Conservation (phyloP, 2,113 vertebrate genomes). For the Andinoacara biseriatus region DNA sequence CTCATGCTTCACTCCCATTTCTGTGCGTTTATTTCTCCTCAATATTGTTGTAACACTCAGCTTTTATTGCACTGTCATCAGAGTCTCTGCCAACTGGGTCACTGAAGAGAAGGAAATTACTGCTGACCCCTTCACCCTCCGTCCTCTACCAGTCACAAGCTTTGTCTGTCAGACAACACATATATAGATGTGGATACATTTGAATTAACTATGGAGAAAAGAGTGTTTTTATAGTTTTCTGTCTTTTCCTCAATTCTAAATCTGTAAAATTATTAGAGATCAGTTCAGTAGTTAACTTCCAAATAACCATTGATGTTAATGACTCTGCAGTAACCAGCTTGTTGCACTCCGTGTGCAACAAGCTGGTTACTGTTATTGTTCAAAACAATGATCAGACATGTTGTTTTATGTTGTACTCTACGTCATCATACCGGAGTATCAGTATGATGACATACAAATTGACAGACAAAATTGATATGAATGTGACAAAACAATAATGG, state of each 20-base stretch:
- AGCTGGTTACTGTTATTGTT: too few species aligned
- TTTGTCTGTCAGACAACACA: not conserved
- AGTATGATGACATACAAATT: not conserved
- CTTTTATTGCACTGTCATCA: slow-evolving; percentile 64
- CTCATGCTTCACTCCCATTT: not conserved
- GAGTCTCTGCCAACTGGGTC: slow-evolving; percentile 28
- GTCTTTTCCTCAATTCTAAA: not conserved
- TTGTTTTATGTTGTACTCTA: not conserved
- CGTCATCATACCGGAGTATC: not conserved
- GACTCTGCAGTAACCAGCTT: not conserved
- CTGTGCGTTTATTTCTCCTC: not conserved
- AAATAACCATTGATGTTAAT: not conserved
- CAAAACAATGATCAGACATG: too few species aligned
- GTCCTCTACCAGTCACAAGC: slow-evolving; percentile 5
- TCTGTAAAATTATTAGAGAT: not conserved
- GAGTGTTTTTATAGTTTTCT: too few species aligned
- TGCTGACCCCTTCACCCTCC: slow-evolving; percentile 32
- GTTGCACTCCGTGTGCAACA: not conserved
- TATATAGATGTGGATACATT: not conserved
- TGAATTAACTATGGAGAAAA: not conserved
- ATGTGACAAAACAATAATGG: not conserved
- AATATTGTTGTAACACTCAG: slow-evolving; percentile 60
- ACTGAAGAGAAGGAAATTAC: slow-evolving; percentile 55
- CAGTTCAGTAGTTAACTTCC: not conserved
- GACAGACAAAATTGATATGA: not conserved